Percentiles rank a stretch among this genome's conserved stretches.
Evolutionary conservation across 2,888 invertebrate genomes (phyloP).

Genomic region (Mamestra brassicae): DNA sequence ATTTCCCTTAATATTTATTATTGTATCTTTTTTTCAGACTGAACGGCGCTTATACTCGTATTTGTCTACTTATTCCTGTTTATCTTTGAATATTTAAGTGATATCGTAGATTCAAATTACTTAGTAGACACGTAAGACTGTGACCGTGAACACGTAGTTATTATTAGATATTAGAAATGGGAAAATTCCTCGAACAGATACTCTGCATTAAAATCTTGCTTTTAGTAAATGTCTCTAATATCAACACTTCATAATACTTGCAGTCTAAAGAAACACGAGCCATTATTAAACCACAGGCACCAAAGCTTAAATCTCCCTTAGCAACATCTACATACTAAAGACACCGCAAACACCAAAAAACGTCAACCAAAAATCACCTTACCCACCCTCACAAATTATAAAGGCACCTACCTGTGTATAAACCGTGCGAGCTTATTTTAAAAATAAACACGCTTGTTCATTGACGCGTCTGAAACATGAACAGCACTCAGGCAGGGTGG

Average conservation of each 20-base stretch:
- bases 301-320: neutral
- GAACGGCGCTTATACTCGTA: too few relatives aligned
- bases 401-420: constrained; percentile 59
- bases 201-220: neutral
- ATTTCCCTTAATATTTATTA: neutral
- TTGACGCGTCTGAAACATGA: constrained; percentile 75
- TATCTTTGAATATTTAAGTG: constrained; percentile 2
- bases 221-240: neutral
- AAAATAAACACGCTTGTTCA: constrained; percentile 81
- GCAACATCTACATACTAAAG: constrained; percentile 18
- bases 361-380: constrained; percentile 43
- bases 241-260: neutral
- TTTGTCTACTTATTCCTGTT: neutral
- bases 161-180: neutral
- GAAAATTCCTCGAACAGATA: neutral
- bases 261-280: neutral
- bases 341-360: constrained; percentile 41
- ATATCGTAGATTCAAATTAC: neutral
- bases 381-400: constrained; percentile 53
- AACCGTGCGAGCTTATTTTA: constrained; percentile 73
- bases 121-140: neutral
- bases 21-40: neutral
- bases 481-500: constrained; percentile 81
- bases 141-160: neutral
- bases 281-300: neutral